Base-by-base conservation (phyloP, 2,888 invertebrate genomes). In the Himalopsyche anomala region DNA sequence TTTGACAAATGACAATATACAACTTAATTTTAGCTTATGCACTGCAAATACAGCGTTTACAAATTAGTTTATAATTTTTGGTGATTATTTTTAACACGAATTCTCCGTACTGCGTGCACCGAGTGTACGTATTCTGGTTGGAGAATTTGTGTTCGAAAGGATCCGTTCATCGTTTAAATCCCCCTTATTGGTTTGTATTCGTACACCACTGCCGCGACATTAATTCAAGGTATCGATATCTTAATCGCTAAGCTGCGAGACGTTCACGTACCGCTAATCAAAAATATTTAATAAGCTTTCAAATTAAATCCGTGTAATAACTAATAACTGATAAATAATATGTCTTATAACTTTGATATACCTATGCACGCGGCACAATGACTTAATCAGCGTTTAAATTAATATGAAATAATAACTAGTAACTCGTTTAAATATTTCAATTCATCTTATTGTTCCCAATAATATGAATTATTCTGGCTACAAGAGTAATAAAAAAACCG, bases 271-370 rank as follows among this genome's bases (percentile, higher is more conserved):
- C 62, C 28, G 62, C 62, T 62, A 62, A 62, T 62, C 62, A 62
- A 62, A 62, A 62, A 62, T 62, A 62, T 62, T 62, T 62, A 62
- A 62, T 62, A 62, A 62, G 62, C 62, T 62, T 62, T 62, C 62
- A 62, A 62, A 62, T 62, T 62, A 19, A 62, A 62, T 62, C 19
- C 62, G 62, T 62, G 62, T 62, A 62, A 62, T 62, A 28, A 19
- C 56, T 56, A 56, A 56, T 56, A 56, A 62, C 62, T 62, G 62
- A 51, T 51, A 51, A 62, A 62, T 62, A 62, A 62, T 62, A 19
- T 62, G 28, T 62, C 28, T 62, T 62, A 62, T 28, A 62, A 62
- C 62, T 28, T 62, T 9, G 19, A 51, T 51, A 15, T 51, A 51
- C 51, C 51, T 51, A 51, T 51, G 15, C 62, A 62, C 4, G 5